Evolutionary conservation across 2,113 vertebrate genomes (phyloP).

Genomic region (Nyctibius bracteatus): DNA sequence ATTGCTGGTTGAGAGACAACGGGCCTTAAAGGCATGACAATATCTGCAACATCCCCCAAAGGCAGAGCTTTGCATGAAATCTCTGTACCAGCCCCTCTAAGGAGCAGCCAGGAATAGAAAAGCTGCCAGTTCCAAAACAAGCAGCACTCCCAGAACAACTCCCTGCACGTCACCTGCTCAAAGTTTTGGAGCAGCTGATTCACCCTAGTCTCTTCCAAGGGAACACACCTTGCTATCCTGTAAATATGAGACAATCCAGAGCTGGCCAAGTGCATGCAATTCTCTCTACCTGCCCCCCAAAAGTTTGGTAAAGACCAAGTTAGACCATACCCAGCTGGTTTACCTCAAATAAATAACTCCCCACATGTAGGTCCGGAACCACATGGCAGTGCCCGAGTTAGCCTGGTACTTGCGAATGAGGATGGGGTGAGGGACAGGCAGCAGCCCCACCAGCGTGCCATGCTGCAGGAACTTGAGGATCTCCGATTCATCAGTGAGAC

Average conservation of each 20-base stretch:
- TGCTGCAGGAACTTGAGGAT: slow-evolving; percentile 97
- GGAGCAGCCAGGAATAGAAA: background rate
- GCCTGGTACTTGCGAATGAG: slow-evolving; percentile 99
- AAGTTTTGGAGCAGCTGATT: background rate
- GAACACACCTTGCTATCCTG: background rate
- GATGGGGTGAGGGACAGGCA: slow-evolving; percentile 97
- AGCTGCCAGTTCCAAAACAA: background rate
- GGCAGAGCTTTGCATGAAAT: background rate
- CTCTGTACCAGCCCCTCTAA: background rate
- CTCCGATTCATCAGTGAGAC: slow-evolving; percentile 95
- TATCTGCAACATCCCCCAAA: background rate
- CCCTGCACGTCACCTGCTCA: background rate
- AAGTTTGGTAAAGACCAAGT: background rate
- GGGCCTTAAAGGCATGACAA: background rate
- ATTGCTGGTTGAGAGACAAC: background rate
- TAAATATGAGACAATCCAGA: background rate
- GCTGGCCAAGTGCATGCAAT: background rate
- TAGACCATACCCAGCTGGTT: background rate
- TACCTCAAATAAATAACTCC: slow-evolving; percentile 97
- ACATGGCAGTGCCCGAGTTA: slow-evolving; percentile 95
- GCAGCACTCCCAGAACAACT: background rate
- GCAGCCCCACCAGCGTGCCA: slow-evolving; percentile 92
- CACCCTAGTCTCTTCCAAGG: background rate
- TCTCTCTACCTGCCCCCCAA: background rate
- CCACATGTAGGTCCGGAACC: slow-evolving; percentile 99